phyloP scores from a whole-genome alignment of 2,797 vertebrate species.

The Dromococcyx pavoninus region DNA sequence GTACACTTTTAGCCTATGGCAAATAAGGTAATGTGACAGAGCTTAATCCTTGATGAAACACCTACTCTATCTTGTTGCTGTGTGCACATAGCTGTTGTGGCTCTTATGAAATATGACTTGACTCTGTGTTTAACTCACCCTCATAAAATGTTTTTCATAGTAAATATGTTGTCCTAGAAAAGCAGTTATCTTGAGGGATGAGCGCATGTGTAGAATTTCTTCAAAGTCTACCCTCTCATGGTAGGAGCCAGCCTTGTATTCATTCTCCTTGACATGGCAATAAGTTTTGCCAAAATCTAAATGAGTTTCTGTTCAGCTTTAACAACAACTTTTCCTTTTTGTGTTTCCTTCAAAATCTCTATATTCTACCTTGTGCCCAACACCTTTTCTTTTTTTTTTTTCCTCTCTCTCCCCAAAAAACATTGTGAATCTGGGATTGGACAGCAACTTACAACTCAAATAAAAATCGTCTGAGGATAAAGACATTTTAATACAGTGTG shows the following conservation, averaged over 20 bases:
- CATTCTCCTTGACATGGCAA: neutral
- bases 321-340: neutral
- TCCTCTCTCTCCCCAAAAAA: neutral
- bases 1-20: neutral
- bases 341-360: neutral
- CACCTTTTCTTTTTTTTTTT: rapidly evolving
- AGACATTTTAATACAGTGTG: neutral
- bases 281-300: neutral
- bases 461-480: neutral
- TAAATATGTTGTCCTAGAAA: neutral
- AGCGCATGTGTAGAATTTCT: neutral
- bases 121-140: neutral
- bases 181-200: neutral
- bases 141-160: neutral
- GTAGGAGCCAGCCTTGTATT: neutral
- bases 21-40: neutral
- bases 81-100: neutral
- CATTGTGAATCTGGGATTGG: neutral
- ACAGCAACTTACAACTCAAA: neutral
- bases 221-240: neutral
- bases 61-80: neutral
- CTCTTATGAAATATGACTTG: neutral
- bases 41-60: neutral
- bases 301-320: neutral
- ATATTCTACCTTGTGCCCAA: neutral